phyloP scores from a whole-genome alignment of 1,140 invertebrate genomes.

The Calliopsis andreniformis region DNA sequence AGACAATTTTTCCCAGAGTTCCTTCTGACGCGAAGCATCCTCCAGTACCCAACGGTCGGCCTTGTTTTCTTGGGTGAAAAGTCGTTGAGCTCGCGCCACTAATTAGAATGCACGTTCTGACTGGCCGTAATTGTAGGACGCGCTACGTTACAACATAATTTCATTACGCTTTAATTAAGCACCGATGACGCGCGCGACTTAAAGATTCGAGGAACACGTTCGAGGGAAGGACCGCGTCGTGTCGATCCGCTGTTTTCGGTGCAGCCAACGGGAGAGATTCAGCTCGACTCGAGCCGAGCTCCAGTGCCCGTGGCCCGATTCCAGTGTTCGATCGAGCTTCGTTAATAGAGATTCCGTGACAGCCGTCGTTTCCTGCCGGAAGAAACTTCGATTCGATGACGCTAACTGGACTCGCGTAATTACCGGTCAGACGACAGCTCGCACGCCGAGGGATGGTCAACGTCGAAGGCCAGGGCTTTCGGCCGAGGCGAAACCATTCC shows the following conservation, averaged over 20 bases:
- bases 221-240: neutral
- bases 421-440: slow-evolving; percentile 11
- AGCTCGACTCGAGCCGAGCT: neutral
- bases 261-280: neutral
- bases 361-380: slow-evolving; percentile 38
- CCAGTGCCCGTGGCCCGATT: neutral
- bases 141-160: slow-evolving; percentile 53
- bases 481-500: neutral
- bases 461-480: neutral
- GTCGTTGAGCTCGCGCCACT: slow-evolving; percentile 36
- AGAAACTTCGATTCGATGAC: slow-evolving; percentile 21
- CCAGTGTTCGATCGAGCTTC: slow-evolving; percentile 48
- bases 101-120: slow-evolving; percentile 51
- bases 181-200: slow-evolving; percentile 35
- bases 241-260: neutral
- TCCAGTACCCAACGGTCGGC: slow-evolving; percentile 34
- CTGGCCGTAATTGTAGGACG: slow-evolving; percentile 48
- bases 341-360: slow-evolving; percentile 59
- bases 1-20: slow-evolving; percentile 30
- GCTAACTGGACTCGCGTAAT: slow-evolving; percentile 17
- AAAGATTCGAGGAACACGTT: slow-evolving; percentile 47
- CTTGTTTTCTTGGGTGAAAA: slow-evolving; percentile 51
- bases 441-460: neutral
- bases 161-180: slow-evolving; percentile 66
- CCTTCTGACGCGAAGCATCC: slow-evolving; percentile 25